A percentile compares a stretch with the other conserved stretches of the same genome.
Evolutionary conservation across 1,140 invertebrate species (phyloP).

Genomic region (Tetraneura akinire): DNA sequence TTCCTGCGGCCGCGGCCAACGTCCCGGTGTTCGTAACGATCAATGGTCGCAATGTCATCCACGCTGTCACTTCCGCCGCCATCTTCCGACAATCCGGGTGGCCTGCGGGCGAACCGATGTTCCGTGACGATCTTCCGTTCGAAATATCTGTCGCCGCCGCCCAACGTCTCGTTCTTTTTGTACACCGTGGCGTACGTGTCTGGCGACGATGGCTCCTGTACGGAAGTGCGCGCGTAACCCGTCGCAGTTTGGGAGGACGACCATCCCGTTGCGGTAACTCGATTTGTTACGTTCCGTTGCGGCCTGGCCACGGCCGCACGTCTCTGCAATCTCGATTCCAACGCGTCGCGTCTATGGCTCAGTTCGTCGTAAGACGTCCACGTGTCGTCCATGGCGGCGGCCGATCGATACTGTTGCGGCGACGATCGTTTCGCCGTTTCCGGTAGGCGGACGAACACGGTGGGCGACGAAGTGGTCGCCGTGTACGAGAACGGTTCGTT

Average conservation of each 20-base stretch:
- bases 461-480: constrained; percentile 61
- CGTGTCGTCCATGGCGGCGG: constrained; percentile 58
- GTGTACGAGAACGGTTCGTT: constrained; percentile 78
- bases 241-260: neutral
- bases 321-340: constrained; percentile 68
- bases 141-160: constrained; percentile 56
- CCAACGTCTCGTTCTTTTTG: constrained; percentile 55
- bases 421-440: constrained; percentile 55
- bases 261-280: no score
- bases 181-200: constrained; percentile 40
- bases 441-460: constrained; percentile 54
- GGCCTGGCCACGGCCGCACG: constrained; percentile 59
- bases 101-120: constrained; percentile 40
- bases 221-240: constrained; percentile 57
- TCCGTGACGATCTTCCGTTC: constrained; percentile 55
- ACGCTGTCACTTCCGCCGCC: neutral
- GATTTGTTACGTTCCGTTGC: constrained; percentile 58
- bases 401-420: constrained; percentile 74
- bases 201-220: constrained; percentile 23
- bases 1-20: neutral
- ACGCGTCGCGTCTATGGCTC: constrained; percentile 71
- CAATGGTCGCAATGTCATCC: no score
- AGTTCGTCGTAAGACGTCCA: constrained; percentile 61
- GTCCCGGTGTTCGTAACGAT: neutral
- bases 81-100: constrained; percentile 24